phyloP scores from a whole-genome alignment of 2,113 vertebrate species.

The Gracilinanus agilis region DNA sequence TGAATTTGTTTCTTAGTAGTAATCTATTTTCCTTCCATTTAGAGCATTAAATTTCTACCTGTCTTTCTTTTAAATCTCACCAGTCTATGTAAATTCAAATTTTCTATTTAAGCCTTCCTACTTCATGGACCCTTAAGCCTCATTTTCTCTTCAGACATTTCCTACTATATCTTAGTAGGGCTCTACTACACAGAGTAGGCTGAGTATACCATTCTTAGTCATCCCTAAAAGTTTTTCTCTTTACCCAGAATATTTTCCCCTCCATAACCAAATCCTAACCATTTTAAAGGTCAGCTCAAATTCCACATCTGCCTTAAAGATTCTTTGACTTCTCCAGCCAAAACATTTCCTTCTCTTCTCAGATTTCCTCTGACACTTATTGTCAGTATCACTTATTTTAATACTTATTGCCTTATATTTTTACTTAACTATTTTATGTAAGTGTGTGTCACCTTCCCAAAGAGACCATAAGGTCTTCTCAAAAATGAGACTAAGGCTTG shows the following conservation, averaged over 20 bases:
- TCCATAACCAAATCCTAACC: neutral
- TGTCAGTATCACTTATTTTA: neutral
- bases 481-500: neutral
- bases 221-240: neutral
- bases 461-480: neutral
- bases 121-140: neutral
- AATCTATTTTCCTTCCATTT: neutral
- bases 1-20: constrained; percentile 14
- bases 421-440: neutral
- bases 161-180: neutral
- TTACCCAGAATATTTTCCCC: neutral
- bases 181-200: neutral
- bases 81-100: too few relatives aligned
- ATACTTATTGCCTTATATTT: neutral
- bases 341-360: neutral
- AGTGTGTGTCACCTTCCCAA: neutral
- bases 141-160: neutral
- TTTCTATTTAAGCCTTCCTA: neutral
- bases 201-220: neutral
- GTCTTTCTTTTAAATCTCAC: neutral
- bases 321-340: neutral
- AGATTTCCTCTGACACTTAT: neutral
- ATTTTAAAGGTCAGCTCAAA: neutral
- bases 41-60: neutral
- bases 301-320: fast-evolving